These are phyloP conservation scores for Plagiodera versicolora DNA, from an alignment of 2,888 invertebrate genomes.

Conservation along the genomic window DNA sequence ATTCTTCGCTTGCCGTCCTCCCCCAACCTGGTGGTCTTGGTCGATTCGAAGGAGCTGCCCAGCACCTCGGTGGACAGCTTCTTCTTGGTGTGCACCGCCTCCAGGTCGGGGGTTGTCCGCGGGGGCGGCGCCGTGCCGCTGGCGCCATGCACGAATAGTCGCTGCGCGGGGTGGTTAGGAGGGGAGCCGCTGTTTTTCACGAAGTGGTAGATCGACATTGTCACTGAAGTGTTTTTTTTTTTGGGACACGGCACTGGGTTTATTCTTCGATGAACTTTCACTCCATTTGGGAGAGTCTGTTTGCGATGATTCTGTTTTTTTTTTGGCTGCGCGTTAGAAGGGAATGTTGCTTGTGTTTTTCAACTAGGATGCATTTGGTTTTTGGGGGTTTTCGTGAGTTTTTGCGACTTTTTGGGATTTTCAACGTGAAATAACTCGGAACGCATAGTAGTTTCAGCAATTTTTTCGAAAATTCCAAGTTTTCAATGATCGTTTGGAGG, in stretches of 20 bases:
- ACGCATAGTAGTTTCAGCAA: too few species aligned
- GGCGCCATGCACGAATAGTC: constrained; percentile 77
- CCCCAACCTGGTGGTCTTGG: constrained; percentile 78
- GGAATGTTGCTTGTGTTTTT: too few species aligned
- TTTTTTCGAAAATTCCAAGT: too few species aligned
- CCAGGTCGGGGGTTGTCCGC: constrained; percentile 60
- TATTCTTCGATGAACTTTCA: not conserved
- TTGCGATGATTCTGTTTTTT: too few species aligned
- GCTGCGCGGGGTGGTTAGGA: constrained; percentile 57
- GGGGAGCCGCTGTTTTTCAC: constrained; percentile 62
- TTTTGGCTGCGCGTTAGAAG: too few species aligned
- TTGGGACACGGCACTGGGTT: not conserved
- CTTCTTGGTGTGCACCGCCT: constrained; percentile 81
- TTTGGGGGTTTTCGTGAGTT: too few species aligned
- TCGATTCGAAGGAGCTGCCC: constrained; percentile 82
- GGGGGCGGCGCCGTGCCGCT: constrained; percentile 43
- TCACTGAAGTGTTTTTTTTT: constrained; percentile 7
- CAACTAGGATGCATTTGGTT: too few species aligned
- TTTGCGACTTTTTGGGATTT: too few species aligned
- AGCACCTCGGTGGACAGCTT: constrained; percentile 81
- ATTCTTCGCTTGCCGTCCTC: constrained; percentile 80
- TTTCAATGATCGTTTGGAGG: too few species aligned
- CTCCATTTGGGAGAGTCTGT: too few species aligned
- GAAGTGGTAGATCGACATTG: constrained; percentile 71
- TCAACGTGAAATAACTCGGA: too few species aligned